These are phyloP conservation scores for Pseudorhiza aurosa DNA, from an alignment of 30 jellyfish, hydroid and myxozoan species.

Conservation along the genomic window DNA sequence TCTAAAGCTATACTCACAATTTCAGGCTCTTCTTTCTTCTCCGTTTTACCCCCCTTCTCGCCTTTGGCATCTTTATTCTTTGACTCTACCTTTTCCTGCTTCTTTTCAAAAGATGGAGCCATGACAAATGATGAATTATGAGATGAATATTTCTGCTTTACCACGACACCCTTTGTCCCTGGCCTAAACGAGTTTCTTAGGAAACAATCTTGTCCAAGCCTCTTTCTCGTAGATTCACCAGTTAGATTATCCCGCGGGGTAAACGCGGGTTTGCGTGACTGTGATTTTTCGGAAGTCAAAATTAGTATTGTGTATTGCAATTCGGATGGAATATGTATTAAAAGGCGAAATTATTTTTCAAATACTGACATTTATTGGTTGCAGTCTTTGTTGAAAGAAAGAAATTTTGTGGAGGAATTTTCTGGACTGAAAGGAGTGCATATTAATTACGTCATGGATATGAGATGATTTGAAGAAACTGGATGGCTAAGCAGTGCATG, in stretches of 20 bases:
- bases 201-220: slow-evolving; percentile 4
- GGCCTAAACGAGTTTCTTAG: slow-evolving; percentile 10
- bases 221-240: slow-evolving; percentile 1
- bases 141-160: not conserved
- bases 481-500: too few relatives aligned
- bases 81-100: slow-evolving; percentile 3
- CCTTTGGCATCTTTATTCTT: slow-evolving; percentile 65
- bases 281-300: not conserved
- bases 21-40: slow-evolving; percentile 81
- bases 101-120: slow-evolving; percentile 79
- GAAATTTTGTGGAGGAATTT: too few relatives aligned
- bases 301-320: too few relatives aligned
- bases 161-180: not conserved
- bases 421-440: too few relatives aligned
- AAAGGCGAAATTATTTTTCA: too few relatives aligned
- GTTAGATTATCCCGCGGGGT: not conserved
- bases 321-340: too few relatives aligned
- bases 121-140: not conserved
- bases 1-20: slow-evolving; percentile 45
- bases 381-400: too few relatives aligned
- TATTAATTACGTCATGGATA: too few relatives aligned
- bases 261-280: not conserved
- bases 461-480: too few relatives aligned
- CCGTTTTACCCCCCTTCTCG: slow-evolving; percentile 34
- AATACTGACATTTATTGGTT: too few relatives aligned